A percentile compares a stretch with the other conserved stretches of the same genome.
These are phyloP conservation scores for Lynx canadensis DNA, from an alignment of 2,113 vertebrate species.

Conservation along the genomic window DNA sequence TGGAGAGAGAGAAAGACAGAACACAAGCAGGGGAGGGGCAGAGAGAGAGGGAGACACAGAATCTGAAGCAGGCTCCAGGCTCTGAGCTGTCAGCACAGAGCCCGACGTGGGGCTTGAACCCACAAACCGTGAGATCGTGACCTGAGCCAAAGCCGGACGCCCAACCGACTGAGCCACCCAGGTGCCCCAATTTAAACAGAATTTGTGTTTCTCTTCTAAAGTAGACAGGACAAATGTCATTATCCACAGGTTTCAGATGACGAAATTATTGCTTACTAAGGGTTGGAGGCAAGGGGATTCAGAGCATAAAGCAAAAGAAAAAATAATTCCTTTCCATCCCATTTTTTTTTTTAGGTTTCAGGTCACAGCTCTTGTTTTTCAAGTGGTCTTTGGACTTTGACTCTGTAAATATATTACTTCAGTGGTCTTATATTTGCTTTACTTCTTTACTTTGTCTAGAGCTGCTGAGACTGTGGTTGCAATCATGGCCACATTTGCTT, in stretches of 20 bases:
- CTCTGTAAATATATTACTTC: slow-evolving; percentile 23
- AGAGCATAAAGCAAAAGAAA: not conserved
- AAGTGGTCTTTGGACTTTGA: not conserved
- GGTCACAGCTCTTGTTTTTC: slow-evolving; percentile 14
- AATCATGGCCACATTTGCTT: not conserved
- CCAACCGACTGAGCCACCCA: too few relatives aligned
- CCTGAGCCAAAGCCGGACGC: too few relatives aligned
- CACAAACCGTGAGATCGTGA: too few relatives aligned
- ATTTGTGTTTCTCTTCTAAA: not conserved
- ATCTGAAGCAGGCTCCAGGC: too few relatives aligned
- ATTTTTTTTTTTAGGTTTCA: not conserved
- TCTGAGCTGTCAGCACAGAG: too few relatives aligned
- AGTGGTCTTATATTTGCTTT: not conserved
- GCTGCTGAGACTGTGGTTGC: not conserved
- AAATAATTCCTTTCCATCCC: not conserved
- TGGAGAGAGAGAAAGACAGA: too few relatives aligned
- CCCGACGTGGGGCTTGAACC: too few relatives aligned
- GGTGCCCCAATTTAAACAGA: not conserved
- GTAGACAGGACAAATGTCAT: not conserved
- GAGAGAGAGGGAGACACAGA: too few relatives aligned
- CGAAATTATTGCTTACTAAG: not conserved
- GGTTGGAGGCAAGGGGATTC: not conserved
- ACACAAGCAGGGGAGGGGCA: too few relatives aligned
- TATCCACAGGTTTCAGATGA: not conserved
- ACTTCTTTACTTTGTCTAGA: not conserved